These are phyloP conservation scores for Melanchra persicariae DNA, from an alignment of 2,888 invertebrate genomes.

Conservation along the genomic window DNA sequence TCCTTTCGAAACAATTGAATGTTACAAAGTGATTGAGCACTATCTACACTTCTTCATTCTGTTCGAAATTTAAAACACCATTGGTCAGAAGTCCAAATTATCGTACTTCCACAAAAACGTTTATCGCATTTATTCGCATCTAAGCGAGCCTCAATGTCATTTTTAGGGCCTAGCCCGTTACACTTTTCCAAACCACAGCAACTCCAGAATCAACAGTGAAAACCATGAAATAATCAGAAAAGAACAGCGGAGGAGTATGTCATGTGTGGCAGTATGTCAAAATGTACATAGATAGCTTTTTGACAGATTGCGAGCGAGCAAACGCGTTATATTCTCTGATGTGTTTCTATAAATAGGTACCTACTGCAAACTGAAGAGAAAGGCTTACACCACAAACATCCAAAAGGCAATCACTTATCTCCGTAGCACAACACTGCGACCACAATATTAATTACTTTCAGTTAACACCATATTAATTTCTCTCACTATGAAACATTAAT, in stretches of 20 bases:
- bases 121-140: no score
- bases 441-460: constrained; percentile 47
- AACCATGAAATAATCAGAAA: no score
- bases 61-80: neutral
- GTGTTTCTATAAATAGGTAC: neutral
- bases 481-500: constrained; percentile 43
- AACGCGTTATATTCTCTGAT: neutral
- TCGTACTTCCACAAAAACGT: no score
- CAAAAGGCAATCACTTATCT: constrained; percentile 26
- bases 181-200: no score
- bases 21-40: neutral
- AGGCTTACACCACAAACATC: constrained; percentile 7
- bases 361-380: neutral
- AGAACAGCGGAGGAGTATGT: no score
- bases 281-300: neutral
- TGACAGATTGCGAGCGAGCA: neutral
- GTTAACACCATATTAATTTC: constrained; percentile 50
- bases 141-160: no score
- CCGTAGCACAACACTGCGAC: constrained; percentile 17
- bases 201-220: no score
- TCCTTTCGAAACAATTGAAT: constrained; percentile 18
- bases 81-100: no score
- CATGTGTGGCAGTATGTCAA: no score
- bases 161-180: no score
- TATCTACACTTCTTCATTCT: neutral